These are phyloP conservation scores for Rhodeus uyekii DNA, from an alignment of 2,797 vertebrate species.

Conservation along the genomic window DNA sequence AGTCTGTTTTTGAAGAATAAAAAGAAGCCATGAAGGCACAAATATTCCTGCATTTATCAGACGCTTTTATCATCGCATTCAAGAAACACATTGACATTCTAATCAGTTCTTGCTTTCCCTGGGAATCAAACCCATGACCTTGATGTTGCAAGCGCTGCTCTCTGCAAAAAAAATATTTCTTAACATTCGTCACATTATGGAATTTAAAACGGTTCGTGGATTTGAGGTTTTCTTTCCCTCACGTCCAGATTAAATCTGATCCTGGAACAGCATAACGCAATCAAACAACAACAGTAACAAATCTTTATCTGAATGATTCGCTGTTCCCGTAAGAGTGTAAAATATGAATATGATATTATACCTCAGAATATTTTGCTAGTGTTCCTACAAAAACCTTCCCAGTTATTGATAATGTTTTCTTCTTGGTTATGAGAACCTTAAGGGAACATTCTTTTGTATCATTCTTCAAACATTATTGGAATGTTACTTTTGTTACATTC, in stretches of 20 bases:
- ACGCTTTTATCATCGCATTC: no score
- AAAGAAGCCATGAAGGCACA: neutral
- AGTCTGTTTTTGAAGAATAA: neutral
- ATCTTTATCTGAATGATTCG: no score
- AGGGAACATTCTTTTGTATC: neutral
- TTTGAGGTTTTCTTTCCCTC: neutral
- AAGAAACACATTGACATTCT: no score
- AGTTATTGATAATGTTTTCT: neutral
- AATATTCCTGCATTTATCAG: no score
- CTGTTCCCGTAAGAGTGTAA: conserved; percentile 35
- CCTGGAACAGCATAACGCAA: no score
- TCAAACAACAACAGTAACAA: no score
- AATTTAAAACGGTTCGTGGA: neutral
- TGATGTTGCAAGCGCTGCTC: no score
- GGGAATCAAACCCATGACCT: no score
- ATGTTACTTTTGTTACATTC: neutral
- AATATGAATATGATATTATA: no score
- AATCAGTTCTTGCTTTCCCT: no score
- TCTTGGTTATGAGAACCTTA: neutral
- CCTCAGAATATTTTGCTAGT: neutral
- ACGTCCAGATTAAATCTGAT: neutral
- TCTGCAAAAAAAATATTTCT: no score
- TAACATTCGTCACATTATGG: neutral
- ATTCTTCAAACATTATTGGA: neutral
- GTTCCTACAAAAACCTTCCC: neutral